These are phyloP conservation scores for Paralichthys olivaceus DNA, from an alignment of 2,113 vertebrate species.

Conservation along the genomic window DNA sequence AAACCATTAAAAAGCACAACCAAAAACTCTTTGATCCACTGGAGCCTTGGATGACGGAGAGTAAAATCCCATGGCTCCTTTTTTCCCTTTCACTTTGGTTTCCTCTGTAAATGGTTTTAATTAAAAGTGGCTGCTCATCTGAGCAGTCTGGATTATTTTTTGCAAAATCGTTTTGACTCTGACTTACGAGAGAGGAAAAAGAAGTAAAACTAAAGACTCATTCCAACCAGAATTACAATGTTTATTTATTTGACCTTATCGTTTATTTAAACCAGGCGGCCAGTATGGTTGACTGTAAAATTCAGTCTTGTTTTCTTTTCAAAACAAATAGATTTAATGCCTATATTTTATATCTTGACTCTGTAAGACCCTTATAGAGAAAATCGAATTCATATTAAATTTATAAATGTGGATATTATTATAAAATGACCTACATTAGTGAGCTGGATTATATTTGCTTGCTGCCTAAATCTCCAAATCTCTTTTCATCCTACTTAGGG, in stretches of 20 bases:
- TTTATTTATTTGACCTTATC: constrained; percentile 35
- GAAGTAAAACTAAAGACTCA: not conserved
- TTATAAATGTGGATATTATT: constrained; percentile 49
- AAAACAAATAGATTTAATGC: not conserved
- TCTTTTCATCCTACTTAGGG: constrained; percentile 67
- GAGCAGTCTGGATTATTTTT: constrained; percentile 69
- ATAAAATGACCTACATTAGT: constrained; percentile 70
- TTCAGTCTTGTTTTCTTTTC: not conserved
- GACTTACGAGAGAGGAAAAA: constrained; percentile 34
- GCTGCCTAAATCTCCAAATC: constrained; percentile 71
- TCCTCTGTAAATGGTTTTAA: constrained; percentile 78
- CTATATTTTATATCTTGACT: constrained; percentile 11
- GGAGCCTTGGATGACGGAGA: constrained; percentile 68
- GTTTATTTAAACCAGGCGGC: constrained; percentile 25
- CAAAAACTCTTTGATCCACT: constrained; percentile 69
- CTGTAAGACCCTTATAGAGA: constrained; percentile 14
- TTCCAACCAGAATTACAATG: constrained; percentile 19
- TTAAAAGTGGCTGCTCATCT: constrained; percentile 74
- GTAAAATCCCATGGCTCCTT: constrained; percentile 64
- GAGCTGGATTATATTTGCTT: constrained; percentile 62
- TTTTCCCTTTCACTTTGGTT: constrained; percentile 62
- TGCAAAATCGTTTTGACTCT: constrained; percentile 57
- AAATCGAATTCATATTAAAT: constrained; percentile 20
- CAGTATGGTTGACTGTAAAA: not conserved
- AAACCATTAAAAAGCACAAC: constrained; percentile 72